Base-by-base conservation (phyloP, 2,888 invertebrate species). In the Hypomecis punctinalis region DNA sequence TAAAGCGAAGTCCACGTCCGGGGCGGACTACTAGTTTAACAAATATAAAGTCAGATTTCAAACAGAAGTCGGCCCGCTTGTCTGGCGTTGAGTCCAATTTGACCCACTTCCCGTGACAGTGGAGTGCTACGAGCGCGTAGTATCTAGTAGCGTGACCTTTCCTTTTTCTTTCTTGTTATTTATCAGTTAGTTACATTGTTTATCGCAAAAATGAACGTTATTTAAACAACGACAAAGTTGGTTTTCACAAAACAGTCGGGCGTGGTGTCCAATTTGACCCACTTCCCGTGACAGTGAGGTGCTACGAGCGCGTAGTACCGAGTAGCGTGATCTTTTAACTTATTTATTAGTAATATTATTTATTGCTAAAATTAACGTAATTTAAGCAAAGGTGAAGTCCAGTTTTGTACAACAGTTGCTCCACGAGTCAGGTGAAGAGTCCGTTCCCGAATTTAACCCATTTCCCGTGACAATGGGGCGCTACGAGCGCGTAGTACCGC, bases 401-500 rank as follows among this genome's bases (percentile, higher is more conserved):
- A 3, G 23, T 23, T 23, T 23, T 3, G 23, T 23, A 23, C 1
- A 23, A 23, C 23, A 23, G 23, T 23, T 23, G 23, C 23, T 23
- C 23, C 23, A 23, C 66, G 86, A 86, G 67, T 90, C 90, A 0
- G 85, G 83, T 61, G 78, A 80, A 23, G 80, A 77, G 2, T 80
- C 86, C 0, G 93, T 82, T n/a, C n/a, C n/a, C n/a, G n/a, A n/a
- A n/a, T 23, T 23, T 23, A 3, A 23, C 23, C 23, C 23, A 23
- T 23, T 1, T 23, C 23, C 23, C 23, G 23, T 23, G 23, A 23
- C 8, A 40, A 4, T 40, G 23, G 9, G 6, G 5, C 9, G 36
- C 54, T 55, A 45, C 45, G 8, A 45, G 36, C 45, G 13, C 36
- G 13, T 45, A 37, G 8, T 13, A 46, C 6, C 45, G 11, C 10